Base-by-base conservation (phyloP, 1,140 invertebrate genomes). In the Ganaspis sp. region DNA sequence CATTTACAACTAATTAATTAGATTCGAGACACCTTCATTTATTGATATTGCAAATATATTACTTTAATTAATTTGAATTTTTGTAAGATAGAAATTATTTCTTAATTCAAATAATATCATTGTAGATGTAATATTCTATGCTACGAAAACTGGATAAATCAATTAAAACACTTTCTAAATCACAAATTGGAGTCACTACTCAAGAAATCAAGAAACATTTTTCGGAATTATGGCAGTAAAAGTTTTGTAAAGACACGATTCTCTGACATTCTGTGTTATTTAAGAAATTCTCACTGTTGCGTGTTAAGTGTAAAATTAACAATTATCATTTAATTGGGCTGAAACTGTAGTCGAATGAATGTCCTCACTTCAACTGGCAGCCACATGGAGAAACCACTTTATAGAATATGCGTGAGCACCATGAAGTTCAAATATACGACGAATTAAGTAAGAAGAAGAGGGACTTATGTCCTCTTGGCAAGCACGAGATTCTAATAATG, bases 401-500 rank as follows among this genome's bases (percentile, higher is more conserved):
- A 26, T 26, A 45, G 9, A 23, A 58, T 58, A 58, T 15, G 21
- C 74, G 75, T 58, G 73, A 40, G 77, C 78, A 78, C 81, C 70
- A 78, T 81, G 75, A 79, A 79, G 80, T 73, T 72, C 76, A 45
- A 77, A 78, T 73, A 78, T 75, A 78, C 69, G 72, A 79, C 81
- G 73, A 74, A 75, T 70, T 76, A 74, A 74, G 76, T 76, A 45
- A 79, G 78, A 80, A 76, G 72, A 74, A 81, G 83, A 77, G 77
- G 77, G 78, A 77, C 38, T 72, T 72, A 77, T 76, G 78, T 76
- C 53, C 72, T 74, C 73, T 80, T 78, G 75, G 74, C 73, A 77
- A 74, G 78, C 75, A 77, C 80, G 79, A 77, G 77, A 83, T 85
- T 87, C 85, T 87, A 88, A 89, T 88, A 89, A 88, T 87, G 86